phyloP scores from a whole-genome alignment of 2,797 vertebrate species.

The Thunnus albacares region DNA sequence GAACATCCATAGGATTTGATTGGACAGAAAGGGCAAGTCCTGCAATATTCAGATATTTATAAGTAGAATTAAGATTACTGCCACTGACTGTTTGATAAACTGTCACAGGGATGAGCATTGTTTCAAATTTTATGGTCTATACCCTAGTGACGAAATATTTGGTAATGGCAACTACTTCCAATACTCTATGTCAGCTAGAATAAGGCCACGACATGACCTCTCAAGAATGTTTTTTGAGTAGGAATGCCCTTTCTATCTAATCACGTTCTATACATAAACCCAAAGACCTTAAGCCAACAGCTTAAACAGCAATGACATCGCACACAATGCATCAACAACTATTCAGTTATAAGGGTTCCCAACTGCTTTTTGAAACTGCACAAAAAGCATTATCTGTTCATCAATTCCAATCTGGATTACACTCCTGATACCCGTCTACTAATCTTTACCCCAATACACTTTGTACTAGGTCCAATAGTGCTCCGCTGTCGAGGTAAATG shows the following conservation, averaged over 20 bases:
- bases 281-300: slow-evolving; percentile 58
- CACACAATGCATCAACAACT: slow-evolving; percentile 43
- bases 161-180: neutral
- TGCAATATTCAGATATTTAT: slow-evolving; percentile 3
- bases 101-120: neutral
- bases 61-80: neutral
- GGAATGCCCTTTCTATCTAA: slow-evolving; percentile 65
- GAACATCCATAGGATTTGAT: slow-evolving; percentile 57
- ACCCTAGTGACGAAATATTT: slow-evolving; percentile 25
- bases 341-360: slow-evolving; percentile 40
- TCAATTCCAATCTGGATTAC: slow-evolving; percentile 56
- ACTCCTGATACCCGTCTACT: slow-evolving; percentile 31
- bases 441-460: slow-evolving; percentile 50
- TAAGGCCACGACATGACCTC: neutral
- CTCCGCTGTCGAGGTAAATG: slow-evolving; percentile 70
- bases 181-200: slow-evolving; percentile 10
- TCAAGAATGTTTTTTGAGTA: slow-evolving; percentile 24
- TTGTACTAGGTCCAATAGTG: slow-evolving; percentile 60
- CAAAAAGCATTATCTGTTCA: slow-evolving; percentile 61
- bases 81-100: neutral
- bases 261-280: slow-evolving; percentile 60
- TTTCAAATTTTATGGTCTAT: neutral
- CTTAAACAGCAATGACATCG: slow-evolving; percentile 48
- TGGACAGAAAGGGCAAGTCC: slow-evolving; percentile 61
- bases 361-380: slow-evolving; percentile 54